phyloP scores from a whole-genome alignment of 2,113 vertebrate genomes.

The Sinocyclocheilus rhinocerous region DNA sequence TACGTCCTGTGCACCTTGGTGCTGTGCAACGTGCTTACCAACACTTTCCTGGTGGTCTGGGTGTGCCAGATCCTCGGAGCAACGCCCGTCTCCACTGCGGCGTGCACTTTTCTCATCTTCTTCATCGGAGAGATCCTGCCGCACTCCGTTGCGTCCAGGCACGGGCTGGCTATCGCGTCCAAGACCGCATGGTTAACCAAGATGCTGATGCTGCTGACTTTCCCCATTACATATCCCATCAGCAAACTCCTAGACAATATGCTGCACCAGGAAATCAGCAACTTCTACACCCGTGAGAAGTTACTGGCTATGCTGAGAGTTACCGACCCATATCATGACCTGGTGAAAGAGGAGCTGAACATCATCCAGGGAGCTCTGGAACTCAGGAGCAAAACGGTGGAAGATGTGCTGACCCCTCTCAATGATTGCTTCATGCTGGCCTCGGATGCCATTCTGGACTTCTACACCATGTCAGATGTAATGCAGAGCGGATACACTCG shows the following conservation, averaged over 20 bases:
- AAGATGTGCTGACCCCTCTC: constrained; percentile 91
- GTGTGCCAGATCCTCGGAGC: constrained; percentile 85
- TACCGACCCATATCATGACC: constrained; percentile 90
- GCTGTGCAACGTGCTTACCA: constrained; percentile 90
- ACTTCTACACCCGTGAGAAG: constrained; percentile 91
- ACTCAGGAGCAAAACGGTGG: constrained; percentile 91
- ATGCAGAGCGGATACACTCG: constrained; percentile 95
- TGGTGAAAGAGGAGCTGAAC: constrained; percentile 94
- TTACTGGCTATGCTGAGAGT: constrained; percentile 90
- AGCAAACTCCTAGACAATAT: constrained; percentile 91
- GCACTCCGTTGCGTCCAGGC: constrained; percentile 92
- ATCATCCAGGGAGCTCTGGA: constrained; percentile 96
- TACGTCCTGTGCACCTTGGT: constrained; percentile 93
- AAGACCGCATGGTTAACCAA: constrained; percentile 89
- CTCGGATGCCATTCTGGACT: constrained; percentile 89
- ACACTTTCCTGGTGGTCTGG: constrained; percentile 91
- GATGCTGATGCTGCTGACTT: constrained; percentile 89
- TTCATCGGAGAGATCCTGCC: constrained; percentile 92
- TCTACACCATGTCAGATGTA: constrained; percentile 91
- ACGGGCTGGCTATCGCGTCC: constrained; percentile 92
- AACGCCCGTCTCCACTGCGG: constrained; percentile 84
- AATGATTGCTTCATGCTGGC: constrained; percentile 95
- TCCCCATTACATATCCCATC: constrained; percentile 92
- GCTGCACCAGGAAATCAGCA: constrained; percentile 91
- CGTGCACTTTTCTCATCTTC: constrained; percentile 90